Conservation (phyloP, 2,888 invertebrate species). For the Brachypalpus laphriformis region DNA sequence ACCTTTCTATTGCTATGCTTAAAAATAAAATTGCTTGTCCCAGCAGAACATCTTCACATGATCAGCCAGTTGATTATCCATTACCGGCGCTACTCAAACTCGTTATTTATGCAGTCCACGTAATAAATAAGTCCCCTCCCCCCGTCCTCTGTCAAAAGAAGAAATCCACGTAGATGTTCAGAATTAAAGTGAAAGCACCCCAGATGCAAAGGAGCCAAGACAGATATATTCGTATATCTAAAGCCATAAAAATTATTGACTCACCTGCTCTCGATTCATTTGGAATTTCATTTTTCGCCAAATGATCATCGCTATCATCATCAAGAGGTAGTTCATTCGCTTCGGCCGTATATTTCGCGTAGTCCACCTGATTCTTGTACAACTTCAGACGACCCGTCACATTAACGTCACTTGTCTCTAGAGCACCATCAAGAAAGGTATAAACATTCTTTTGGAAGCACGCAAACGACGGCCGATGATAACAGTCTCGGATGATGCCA, state of each 20-base stretch:
- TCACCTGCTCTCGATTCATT: constrained; percentile 78
- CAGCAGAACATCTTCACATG: constrained; percentile 9
- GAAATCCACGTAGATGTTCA: constrained; percentile 27
- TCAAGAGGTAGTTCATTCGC: constrained; percentile 81
- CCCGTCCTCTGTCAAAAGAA: background rate
- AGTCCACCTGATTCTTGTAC: constrained; percentile 86
- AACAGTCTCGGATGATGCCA: constrained; percentile 88
- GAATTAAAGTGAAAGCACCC: constrained; percentile 65
- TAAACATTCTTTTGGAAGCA: constrained; percentile 92
- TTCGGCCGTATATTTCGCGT: constrained; percentile 84
- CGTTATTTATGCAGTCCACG: constrained; percentile 51
- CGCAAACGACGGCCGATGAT: constrained; percentile 86
- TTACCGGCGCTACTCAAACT: constrained; percentile 21
- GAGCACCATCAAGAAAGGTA: constrained; percentile 87
- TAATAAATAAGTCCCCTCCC: constrained; percentile 21
- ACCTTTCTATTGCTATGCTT: background rate
- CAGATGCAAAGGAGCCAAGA: constrained; percentile 28
- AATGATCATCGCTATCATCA: constrained; percentile 75
- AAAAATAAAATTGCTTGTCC: background rate
- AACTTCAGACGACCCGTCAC: constrained; percentile 87
- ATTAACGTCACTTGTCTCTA: constrained; percentile 87
- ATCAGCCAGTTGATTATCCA: constrained; percentile 14
- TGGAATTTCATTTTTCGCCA: constrained; percentile 77
- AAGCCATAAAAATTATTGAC: constrained; percentile 49
- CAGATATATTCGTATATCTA: background rate